Evolutionary conservation across 2,888 invertebrate species (phyloP).

Genomic region (Laothoe populi): DNA sequence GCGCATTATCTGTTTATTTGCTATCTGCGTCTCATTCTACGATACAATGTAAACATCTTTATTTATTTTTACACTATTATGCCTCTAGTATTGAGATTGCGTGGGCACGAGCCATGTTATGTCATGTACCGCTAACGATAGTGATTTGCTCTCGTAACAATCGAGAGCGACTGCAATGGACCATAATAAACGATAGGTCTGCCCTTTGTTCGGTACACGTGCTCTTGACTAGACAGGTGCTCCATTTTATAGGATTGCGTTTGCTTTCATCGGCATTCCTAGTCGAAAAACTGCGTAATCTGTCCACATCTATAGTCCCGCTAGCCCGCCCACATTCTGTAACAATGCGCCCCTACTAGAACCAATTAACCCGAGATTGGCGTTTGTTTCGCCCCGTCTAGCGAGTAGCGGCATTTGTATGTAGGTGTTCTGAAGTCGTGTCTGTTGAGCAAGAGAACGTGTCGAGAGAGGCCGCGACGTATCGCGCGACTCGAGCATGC

Average conservation of each 20-base stretch:
- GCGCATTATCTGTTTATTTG: constrained; percentile 39
- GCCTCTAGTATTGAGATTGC: constrained; percentile 44
- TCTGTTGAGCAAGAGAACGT: constrained; percentile 80
- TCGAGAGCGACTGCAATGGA: constrained; percentile 64
- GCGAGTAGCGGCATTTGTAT: constrained; percentile 40
- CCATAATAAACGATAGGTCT: constrained; percentile 59
- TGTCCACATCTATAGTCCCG: constrained; percentile 32
- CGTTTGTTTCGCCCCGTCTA: constrained; percentile 47
- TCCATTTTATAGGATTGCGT: constrained; percentile 50
- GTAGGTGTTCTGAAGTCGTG: constrained; percentile 49
- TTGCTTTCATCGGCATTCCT: constrained; percentile 42
- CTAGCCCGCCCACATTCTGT: constrained; percentile 73
- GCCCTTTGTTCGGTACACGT: constrained; percentile 62
- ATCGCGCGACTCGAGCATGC: constrained; percentile 61
- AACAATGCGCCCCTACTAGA: constrained; percentile 66
- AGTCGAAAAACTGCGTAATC: constrained; percentile 37
- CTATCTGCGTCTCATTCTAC: constrained; percentile 41
- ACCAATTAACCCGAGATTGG: constrained; percentile 60
- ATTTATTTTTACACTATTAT: constrained; percentile 56
- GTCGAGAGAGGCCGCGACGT: constrained; percentile 75
- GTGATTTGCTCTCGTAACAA: constrained; percentile 63
- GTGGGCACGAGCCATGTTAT: constrained; percentile 62
- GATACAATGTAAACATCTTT: constrained; percentile 48
- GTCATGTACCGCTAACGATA: constrained; percentile 64
- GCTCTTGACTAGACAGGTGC: constrained; percentile 61